Evolutionary conservation across 2,113 vertebrate species (phyloP).

Genomic region (Oreochromis spilurus): DNA sequence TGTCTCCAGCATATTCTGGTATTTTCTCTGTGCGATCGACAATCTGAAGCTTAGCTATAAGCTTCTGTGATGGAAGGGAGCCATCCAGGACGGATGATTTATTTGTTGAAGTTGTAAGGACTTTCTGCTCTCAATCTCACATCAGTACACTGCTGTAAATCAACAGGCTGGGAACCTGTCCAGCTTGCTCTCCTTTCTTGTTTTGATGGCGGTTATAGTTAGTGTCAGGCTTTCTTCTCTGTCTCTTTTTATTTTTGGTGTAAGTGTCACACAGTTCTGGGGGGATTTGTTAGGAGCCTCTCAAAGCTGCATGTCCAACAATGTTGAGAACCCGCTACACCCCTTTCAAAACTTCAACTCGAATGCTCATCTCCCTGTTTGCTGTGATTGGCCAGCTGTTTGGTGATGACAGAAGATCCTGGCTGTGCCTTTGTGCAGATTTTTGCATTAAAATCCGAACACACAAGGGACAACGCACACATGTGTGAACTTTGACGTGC

Average conservation of each 20-base stretch:
- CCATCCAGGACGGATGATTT: background rate
- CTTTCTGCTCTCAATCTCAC: conserved; percentile 11
- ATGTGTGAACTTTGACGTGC: background rate
- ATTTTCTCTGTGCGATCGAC: background rate
- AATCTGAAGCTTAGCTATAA: background rate
- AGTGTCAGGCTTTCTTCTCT: background rate
- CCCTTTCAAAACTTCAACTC: background rate
- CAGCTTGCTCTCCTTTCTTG: conserved; percentile 8
- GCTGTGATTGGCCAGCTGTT: background rate
- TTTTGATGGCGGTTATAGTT: background rate
- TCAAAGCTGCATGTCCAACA: background rate
- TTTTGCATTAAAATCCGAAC: background rate
- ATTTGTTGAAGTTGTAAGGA: background rate
- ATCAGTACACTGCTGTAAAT: conserved; percentile 11
- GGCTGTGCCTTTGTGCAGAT: background rate
- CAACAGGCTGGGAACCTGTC: conserved; percentile 19
- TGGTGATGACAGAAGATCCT: background rate
- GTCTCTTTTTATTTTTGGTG: background rate
- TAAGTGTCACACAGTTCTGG: background rate
- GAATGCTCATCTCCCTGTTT: background rate
- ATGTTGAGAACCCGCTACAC: background rate
- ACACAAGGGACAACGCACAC: background rate
- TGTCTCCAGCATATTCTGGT: background rate
- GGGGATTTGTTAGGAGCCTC: background rate
- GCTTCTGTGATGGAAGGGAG: background rate